Evolutionary conservation across 2,113 vertebrate genomes (phyloP).

Genomic region (Phoxinus phoxinus): DNA sequence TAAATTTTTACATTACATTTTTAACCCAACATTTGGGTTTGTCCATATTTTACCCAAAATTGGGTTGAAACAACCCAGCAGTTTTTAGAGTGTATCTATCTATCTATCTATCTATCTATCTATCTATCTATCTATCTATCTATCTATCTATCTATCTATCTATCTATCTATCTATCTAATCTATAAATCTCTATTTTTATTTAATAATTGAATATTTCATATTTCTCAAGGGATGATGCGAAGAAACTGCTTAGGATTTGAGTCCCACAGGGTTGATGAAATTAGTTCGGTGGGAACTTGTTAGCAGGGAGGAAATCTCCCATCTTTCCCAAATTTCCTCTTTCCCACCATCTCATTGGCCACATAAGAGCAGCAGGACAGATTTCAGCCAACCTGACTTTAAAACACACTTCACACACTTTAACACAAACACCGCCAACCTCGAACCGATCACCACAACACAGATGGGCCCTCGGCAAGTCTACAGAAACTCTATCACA

Average conservation of each 20-base stretch:
- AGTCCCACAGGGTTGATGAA: slow-evolving; percentile 42
- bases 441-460: slow-evolving; percentile 54
- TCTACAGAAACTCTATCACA: slow-evolving; percentile 7
- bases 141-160: no score
- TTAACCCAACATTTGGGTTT: no score
- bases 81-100: no score
- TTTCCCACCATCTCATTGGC: slow-evolving; percentile 46
- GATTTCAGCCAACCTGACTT: slow-evolving; percentile 44
- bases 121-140: no score
- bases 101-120: no score
- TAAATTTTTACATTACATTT: no score
- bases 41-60: no score
- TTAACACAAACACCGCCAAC: slow-evolving; percentile 52
- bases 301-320: slow-evolving; percentile 53
- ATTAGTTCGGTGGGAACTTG: slow-evolving; percentile 40
- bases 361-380: slow-evolving; percentile 55
- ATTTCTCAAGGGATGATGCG: not conserved
- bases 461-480: slow-evolving; percentile 46
- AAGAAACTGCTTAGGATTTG: not conserved
- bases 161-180: no score
- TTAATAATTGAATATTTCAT: not conserved
- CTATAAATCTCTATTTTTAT: not conserved
- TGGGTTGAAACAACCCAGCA: no score
- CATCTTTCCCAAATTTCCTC: slow-evolving; percentile 53
- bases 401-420: slow-evolving; percentile 51